phyloP scores from a whole-genome alignment of 2,888 invertebrate species.

The Lepas anatifera region DNA sequence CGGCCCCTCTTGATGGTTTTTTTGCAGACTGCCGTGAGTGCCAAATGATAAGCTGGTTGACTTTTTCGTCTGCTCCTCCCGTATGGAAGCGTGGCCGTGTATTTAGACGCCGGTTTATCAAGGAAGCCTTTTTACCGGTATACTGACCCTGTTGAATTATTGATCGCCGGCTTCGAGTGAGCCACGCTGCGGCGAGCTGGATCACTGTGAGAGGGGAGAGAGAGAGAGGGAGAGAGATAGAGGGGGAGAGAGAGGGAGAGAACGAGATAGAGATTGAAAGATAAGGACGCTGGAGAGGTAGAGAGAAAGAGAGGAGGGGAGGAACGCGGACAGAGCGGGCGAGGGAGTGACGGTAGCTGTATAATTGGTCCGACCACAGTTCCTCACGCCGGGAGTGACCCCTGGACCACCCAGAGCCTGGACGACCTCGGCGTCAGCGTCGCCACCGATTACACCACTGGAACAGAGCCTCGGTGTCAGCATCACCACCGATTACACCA shows the following conservation, averaged over 20 bases:
- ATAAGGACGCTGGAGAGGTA: neutral
- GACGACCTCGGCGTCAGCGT: too few relatives aligned
- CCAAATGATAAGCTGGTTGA: too few relatives aligned
- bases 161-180: conserved; percentile 11
- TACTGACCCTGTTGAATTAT: conserved; percentile 11
- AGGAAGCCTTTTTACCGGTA: neutral
- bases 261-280: too few relatives aligned
- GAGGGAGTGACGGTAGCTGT: neutral
- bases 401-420: too few relatives aligned
- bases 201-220: neutral
- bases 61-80: too few relatives aligned
- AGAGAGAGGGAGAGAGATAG: neutral
- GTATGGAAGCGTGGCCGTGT: neutral
- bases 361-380: too few relatives aligned
- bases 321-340: conserved; percentile 4
- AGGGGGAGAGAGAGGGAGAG: conserved; percentile 12
- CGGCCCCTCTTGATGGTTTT: too few relatives aligned
- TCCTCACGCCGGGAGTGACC: too few relatives aligned
- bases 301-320: neutral
- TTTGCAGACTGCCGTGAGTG: too few relatives aligned
- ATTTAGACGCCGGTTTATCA: neutral
- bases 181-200: neutral
- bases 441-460: too few relatives aligned
- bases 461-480: too few relatives aligned
- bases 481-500: too few relatives aligned